Evolutionary conservation across 1,140 invertebrate species (phyloP), one percentile per base, ranked within the genome.

Genomic region (Neomicropteryx cornuta): DNA sequence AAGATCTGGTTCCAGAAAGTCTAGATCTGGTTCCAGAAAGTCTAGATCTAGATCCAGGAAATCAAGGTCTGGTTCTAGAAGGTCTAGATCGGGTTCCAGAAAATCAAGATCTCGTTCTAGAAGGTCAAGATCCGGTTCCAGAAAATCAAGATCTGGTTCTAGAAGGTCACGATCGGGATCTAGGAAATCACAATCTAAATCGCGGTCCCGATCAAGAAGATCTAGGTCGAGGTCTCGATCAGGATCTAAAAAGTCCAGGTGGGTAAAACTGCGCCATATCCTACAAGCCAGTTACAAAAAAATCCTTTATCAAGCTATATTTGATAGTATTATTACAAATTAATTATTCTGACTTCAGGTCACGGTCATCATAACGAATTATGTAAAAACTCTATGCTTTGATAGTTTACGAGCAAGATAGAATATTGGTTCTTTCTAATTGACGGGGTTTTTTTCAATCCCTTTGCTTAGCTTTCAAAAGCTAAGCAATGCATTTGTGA

Each of bases 91-190:
- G 18, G 45, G 56, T 1, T 56, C 56, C 21, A 29, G 18, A 10
- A 41, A 48, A 1, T 60, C 59, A 0, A 42, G 52, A 20, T 54
- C 55, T 16, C 47, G 55, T 5, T 62, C 58, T 0, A 46, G 50
- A 13, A 51, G 55, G 17, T 70, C 68, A 2, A 44, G 60, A 3
- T 62, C 59, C 20, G 50, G 60, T 1, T 66, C 65, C 0, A 39
- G 52, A 14, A 56, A 55, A 17, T 66, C 60, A 0, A 45, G 56
- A 3, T 68, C 62, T 16, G 46, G 54, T 1, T 64, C 65, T 1
- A 46, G 54, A 20, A 51, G 57, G 38, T 66, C 53, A 23, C 41
- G 49, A 33, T 62, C 55, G 2, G 43, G 52, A 20, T 47, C 66
- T 66, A 2, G 39, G 49, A n/a, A n/a, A 30, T 53, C 43, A 23